Percentiles rank a stretch among this genome's conserved stretches.
Evolutionary conservation across 2,797 vertebrate species (phyloP).

Genomic region (Anomalospiza imberbis): DNA sequence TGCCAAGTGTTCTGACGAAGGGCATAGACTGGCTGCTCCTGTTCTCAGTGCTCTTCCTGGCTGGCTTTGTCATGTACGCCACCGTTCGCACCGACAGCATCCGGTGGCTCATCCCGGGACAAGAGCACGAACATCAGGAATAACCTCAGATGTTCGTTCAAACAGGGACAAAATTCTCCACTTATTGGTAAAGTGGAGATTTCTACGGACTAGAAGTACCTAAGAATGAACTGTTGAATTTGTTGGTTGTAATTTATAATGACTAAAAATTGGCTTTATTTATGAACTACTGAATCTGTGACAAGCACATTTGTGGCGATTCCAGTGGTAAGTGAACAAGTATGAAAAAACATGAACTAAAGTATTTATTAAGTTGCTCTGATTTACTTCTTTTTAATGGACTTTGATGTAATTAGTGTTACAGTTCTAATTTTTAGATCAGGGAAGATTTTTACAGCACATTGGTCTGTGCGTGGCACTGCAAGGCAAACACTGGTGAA

Average conservation of each 20-base stretch:
- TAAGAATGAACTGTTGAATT: background rate
- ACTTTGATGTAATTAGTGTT: background rate
- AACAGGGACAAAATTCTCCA: background rate
- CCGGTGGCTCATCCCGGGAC: slow-evolving; percentile 92
- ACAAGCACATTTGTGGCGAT: background rate
- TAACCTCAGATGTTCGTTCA: slow-evolving; percentile 50
- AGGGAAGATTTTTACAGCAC: background rate
- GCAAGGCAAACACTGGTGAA: background rate
- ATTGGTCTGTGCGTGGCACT: accelerated
- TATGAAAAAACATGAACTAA: background rate
- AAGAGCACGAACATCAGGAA: slow-evolving; percentile 94
- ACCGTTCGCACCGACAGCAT: slow-evolving; percentile 90
- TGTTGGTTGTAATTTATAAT: background rate
- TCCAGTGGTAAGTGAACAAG: background rate
- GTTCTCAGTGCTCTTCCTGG: slow-evolving; percentile 92
- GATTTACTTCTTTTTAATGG: background rate
- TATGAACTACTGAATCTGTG: background rate
- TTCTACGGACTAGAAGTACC: background rate
- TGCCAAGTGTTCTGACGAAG: slow-evolving; percentile 82
- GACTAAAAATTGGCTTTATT: slow-evolving; percentile 33
- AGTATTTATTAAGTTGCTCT: background rate
- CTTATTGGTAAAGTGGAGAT: background rate
- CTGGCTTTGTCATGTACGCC: slow-evolving; percentile 86
- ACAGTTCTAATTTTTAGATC: background rate
- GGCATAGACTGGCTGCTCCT: slow-evolving; percentile 95